phyloP scores from a whole-genome alignment of 2,888 invertebrate species.

The Cremastobaeus sp. region DNA sequence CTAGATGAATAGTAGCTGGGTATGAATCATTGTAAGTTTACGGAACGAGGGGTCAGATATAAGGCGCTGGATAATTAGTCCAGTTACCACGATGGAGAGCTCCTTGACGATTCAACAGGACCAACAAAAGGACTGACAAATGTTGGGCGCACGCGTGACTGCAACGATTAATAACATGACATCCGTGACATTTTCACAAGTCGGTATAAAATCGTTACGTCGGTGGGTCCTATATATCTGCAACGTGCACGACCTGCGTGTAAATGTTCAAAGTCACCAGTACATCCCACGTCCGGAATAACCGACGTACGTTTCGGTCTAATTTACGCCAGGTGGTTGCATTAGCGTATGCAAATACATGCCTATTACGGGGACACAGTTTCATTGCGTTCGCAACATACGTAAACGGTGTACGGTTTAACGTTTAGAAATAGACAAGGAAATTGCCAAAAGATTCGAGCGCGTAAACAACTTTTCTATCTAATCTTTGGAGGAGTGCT shows the following conservation, averaged over 20 bases:
- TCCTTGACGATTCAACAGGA: too few species aligned
- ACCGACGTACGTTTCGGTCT: conserved; percentile 51
- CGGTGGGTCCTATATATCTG: not conserved
- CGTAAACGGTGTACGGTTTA: conserved; percentile 29
- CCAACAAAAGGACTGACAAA: too few species aligned
- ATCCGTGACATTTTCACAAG: not conserved
- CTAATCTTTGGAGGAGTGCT: too few species aligned
- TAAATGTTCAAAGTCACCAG: conserved; percentile 20
- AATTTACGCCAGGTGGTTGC: conserved; percentile 52
- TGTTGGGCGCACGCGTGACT: not conserved
- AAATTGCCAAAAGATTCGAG: conserved; percentile 32
- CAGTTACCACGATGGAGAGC: too few species aligned
- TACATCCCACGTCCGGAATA: conserved; percentile 27
- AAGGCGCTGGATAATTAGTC: too few species aligned
- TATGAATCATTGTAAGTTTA: too few species aligned
- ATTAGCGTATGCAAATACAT: conserved; percentile 58
- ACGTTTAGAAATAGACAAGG: conserved; percentile 19
- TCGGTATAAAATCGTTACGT: not conserved
- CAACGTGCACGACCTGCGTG: not conserved
- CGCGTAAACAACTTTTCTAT: not conserved
- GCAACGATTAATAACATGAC: not conserved
- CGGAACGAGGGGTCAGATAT: too few species aligned
- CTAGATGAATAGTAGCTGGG: too few species aligned
- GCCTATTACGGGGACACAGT: conserved; percentile 45
- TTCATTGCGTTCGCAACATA: conserved; percentile 46